Evolutionary conservation across 2,888 invertebrate genomes (phyloP), one percentile per base, ranked within the genome.

Genomic region (Dioctria rufipes): DNA sequence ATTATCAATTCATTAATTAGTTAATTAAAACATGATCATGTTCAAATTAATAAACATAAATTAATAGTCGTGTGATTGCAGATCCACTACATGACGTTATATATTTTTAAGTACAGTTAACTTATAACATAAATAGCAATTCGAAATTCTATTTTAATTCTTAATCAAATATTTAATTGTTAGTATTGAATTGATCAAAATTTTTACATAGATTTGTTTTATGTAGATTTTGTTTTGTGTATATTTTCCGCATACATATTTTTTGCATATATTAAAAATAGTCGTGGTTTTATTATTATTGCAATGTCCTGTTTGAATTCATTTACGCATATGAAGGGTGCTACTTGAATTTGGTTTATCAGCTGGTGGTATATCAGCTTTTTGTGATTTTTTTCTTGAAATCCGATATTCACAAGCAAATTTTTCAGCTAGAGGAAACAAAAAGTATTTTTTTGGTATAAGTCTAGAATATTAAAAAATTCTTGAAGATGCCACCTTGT

Each of bases 381-480:
- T 37, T 63, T n/a, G n/a, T n/a, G n/a, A n/a, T n/a, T n/a, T 63
- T 3, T 63, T 37, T 80, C 73, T 61, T 66, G 46, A 51, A 54
- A 40, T 71, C 25, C 3, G 5, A 71, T 71, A 63, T n/a, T 71
- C 71, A 71, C 49, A 71, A 71, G 25, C 49, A 71, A 71, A 49
- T 71, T 51, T 49, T 71, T 71, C 49, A 49, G 51, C 37, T 49
- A 83, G 80, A 79, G 63, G 81, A 80, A 83, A 83, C 66, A 84
- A 13, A 78, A 83, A 84, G 37, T 83, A n/a, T 11, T 83, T 83
- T 82, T 82, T 75, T 63, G 25, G 25, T 63, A 63, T 63, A 71
- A 13, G 13, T 51, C 71, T 71, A 71, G 71, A 49, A 46, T 49
- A 71, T 49, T 83, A 82, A 82, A 85, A 66, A 82, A 58, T 81